phyloP scores from a whole-genome alignment of 2,797 vertebrate species.

The Spondyliosoma cantharus region DNA sequence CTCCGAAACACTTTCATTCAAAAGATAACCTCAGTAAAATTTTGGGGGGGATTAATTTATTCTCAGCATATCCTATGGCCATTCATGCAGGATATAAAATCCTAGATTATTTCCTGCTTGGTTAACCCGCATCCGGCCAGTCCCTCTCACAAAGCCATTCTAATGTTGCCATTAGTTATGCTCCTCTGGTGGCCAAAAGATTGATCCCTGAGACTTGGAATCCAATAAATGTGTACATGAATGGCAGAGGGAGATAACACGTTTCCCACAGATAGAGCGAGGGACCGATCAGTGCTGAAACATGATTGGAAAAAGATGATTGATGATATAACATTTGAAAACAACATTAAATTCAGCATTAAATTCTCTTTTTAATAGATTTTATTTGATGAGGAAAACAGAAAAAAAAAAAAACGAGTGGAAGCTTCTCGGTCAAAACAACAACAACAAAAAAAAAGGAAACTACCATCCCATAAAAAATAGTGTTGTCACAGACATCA shows the following conservation, averaged over 20 bases:
- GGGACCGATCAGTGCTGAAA: constrained; percentile 73
- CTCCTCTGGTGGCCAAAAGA: constrained; percentile 88
- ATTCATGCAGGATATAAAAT: constrained; percentile 88
- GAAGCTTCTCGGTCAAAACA: constrained; percentile 28
- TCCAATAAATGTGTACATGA: constrained; percentile 86
- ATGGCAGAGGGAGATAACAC: constrained; percentile 85
- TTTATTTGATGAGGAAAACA: neutral
- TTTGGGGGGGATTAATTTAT: constrained; percentile 84
- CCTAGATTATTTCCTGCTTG: constrained; percentile 89
- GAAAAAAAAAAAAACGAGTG: neutral
- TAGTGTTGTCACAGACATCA: constrained; percentile 70
- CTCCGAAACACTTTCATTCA: constrained; percentile 71
- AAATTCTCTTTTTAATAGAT: constrained; percentile 13
- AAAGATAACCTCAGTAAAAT: constrained; percentile 80
- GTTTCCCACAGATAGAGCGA: constrained; percentile 73
- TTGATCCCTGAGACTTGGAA: constrained; percentile 84
- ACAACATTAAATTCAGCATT: constrained; percentile 51
- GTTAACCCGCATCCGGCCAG: constrained; percentile 86
- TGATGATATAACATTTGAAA: constrained; percentile 71
- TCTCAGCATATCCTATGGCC: constrained; percentile 85
- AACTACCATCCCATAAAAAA: constrained; percentile 56
- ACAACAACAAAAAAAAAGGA: constrained; percentile 37
- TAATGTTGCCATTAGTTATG: constrained; percentile 90
- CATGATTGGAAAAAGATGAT: constrained; percentile 75
- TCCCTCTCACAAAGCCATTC: constrained; percentile 87